phyloP scores from a whole-genome alignment of 2,888 invertebrate species.

The Acleris holmiana region DNA sequence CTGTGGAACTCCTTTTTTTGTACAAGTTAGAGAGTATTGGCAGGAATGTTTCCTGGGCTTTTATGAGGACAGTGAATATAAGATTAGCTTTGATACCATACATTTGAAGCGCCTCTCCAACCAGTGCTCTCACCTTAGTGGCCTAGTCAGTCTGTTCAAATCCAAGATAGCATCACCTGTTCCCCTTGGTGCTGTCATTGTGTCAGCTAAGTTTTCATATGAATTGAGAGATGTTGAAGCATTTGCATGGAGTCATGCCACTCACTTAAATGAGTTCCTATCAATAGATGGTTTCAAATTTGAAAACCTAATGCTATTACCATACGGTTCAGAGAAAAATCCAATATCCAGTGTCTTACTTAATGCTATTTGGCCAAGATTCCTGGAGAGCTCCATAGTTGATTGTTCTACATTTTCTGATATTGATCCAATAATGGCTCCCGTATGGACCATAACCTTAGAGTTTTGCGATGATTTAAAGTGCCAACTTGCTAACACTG shows the following conservation, averaged over 20 bases:
- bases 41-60: conserved; percentile 93
- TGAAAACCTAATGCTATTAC: conserved; percentile 83
- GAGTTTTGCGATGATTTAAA: conserved; percentile 87
- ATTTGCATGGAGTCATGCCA: conserved; percentile 86
- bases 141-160: conserved; percentile 94
- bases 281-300: conserved; percentile 80
- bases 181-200: conserved; percentile 86
- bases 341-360: conserved; percentile 91
- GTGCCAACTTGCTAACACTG: conserved; percentile 90
- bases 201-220: conserved; percentile 92
- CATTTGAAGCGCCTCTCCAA: conserved; percentile 92
- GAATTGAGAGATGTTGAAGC: conserved; percentile 85
- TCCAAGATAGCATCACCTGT: conserved; percentile 90
- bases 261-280: conserved; percentile 72
- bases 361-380: conserved; percentile 93
- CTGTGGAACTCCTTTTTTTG: conserved; percentile 93
- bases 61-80: conserved; percentile 89
- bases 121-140: conserved; percentile 92
- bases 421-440: conserved; percentile 91
- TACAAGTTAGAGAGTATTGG: conserved; percentile 93
- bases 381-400: conserved; percentile 93
- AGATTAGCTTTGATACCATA: conserved; percentile 95
- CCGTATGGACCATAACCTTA: conserved; percentile 90
- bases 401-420: conserved; percentile 95
- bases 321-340: conserved; percentile 93